These are phyloP conservation scores for Lethenteron camtschaticum DNA, from an alignment of 2,113 vertebrate genomes.

Conservation along the genomic window DNA sequence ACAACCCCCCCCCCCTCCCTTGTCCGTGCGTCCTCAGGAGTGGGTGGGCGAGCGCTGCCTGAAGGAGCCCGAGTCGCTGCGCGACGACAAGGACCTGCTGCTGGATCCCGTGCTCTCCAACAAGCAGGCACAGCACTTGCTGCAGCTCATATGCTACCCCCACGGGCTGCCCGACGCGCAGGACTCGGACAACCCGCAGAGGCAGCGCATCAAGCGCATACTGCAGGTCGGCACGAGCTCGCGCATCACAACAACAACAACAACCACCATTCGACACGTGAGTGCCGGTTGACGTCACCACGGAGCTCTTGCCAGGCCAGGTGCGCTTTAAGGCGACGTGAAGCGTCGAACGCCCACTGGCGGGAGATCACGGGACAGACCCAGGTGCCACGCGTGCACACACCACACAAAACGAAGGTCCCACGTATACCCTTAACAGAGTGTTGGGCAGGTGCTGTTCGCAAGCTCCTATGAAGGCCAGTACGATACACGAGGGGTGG, in stretches of 20 bases:
- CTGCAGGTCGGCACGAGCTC: slow-evolving; percentile 36
- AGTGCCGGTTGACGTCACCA: neutral
- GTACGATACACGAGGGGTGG: no score
- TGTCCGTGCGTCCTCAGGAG: slow-evolving; percentile 30
- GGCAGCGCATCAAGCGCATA: slow-evolving; percentile 95
- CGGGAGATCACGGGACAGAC: neutral
- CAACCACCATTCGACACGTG: neutral
- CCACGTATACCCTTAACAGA: neutral
- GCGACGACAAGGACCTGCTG: slow-evolving; percentile 84
- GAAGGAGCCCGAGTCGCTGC: slow-evolving; percentile 41
- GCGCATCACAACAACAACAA: no score
- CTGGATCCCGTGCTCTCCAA: slow-evolving; percentile 93
- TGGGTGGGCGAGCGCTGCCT: slow-evolving; percentile 95
- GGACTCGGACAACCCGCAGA: slow-evolving; percentile 96
- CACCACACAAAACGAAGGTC: neutral
- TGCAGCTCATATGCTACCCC: slow-evolving; percentile 95
- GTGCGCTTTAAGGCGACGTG: neutral
- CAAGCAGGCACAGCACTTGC: slow-evolving; percentile 82
- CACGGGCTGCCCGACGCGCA: slow-evolving; percentile 78
- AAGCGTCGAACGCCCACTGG: no score
- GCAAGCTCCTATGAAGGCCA: no score
- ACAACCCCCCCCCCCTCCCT: no score
- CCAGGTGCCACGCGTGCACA: neutral
- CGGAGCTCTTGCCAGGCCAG: accelerated
- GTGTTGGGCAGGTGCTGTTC: no score